Percentiles rank a stretch among this genome's conserved stretches.
Conservation (phyloP, 2,888 invertebrate genomes). For the Deilephila elpenor region DNA sequence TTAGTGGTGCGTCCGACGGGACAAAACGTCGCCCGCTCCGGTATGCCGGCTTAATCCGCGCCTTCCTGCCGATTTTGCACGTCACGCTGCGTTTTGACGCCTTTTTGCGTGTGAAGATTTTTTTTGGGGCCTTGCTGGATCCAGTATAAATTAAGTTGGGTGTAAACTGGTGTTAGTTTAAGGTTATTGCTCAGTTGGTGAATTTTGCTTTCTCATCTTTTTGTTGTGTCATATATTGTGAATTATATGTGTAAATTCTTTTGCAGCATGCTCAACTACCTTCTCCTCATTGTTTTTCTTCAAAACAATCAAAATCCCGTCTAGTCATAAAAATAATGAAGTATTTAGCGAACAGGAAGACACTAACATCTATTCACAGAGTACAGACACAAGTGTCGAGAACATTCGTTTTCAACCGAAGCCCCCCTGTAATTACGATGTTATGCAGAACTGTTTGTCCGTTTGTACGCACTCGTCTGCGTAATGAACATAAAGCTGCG, state of each 20-base stretch:
- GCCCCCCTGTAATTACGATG: conserved; percentile 28
- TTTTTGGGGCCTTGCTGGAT: conserved; percentile 13
- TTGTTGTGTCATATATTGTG: background rate
- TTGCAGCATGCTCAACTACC: too few species aligned
- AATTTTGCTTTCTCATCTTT: background rate
- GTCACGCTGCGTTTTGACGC: conserved; percentile 32
- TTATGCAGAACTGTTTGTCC: conserved; percentile 26
- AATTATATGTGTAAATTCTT: too few species aligned
- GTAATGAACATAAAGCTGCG: conserved; percentile 30
- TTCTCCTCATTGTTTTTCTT: too few species aligned
- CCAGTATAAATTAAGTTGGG: background rate
- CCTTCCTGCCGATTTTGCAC: conserved; percentile 61
- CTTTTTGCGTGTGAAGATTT: background rate
- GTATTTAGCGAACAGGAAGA: conserved; percentile 1
- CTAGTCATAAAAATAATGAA: background rate
- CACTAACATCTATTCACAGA: background rate
- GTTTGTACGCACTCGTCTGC: conserved; percentile 30
- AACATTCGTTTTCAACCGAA: conserved; percentile 1
- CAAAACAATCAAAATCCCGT: too few species aligned
- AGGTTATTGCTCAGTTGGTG: background rate
- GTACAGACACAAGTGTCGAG: conserved; percentile 2
- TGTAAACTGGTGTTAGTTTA: background rate
- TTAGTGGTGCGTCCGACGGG: conserved; percentile 31
- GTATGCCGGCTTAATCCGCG: conserved; percentile 56
- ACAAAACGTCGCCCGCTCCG: conserved; percentile 42